These are phyloP conservation scores for Trachops cirrhosus DNA, from an alignment of 2,797 vertebrate species.

Conservation along the genomic window DNA sequence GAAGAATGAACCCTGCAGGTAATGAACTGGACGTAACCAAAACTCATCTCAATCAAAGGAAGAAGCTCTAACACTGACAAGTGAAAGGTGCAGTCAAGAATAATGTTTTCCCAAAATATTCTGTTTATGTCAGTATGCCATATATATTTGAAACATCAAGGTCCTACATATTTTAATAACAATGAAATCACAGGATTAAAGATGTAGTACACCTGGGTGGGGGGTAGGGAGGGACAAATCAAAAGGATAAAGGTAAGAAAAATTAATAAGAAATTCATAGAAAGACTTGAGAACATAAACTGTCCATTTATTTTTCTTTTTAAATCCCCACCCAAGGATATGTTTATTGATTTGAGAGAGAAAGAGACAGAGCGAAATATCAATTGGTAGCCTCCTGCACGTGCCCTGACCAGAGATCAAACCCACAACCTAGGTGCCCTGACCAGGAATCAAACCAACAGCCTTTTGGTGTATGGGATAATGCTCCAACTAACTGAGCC, in stretches of 20 bases:
- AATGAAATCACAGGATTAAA: neutral
- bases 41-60: slow-evolving; percentile 82
- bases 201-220: neutral
- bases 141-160: neutral
- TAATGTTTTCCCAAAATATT: slow-evolving; percentile 1
- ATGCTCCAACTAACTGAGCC: neutral
- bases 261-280: neutral
- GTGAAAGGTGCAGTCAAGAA: slow-evolving; percentile 85
- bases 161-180: neutral
- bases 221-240: neutral
- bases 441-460: neutral
- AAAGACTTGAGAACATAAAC: neutral
- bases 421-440: neutral
- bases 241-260: neutral
- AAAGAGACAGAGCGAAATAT: neutral
- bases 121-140: neutral
- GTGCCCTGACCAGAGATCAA: too few relatives aligned
- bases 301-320: neutral
- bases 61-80: slow-evolving; percentile 83
- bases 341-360: neutral
- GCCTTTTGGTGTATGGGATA: neutral
- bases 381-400: neutral
- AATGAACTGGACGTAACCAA: slow-evolving; percentile 84
- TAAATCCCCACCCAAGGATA: neutral
- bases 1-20: slow-evolving; percentile 79